Conservation (phyloP, 1,140 invertebrate species). For the Drepana arcuata region DNA sequence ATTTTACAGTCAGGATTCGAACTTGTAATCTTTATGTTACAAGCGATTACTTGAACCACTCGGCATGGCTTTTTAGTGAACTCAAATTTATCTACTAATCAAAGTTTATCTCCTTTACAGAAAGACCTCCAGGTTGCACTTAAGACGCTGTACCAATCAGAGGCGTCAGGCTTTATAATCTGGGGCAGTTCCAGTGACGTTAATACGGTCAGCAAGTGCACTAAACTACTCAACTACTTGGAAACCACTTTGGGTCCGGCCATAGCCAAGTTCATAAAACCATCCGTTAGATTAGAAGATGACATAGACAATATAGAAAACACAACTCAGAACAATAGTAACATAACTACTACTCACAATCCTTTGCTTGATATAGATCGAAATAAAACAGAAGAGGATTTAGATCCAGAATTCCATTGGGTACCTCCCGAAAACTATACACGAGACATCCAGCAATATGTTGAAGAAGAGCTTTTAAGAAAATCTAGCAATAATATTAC, state of each 20-base stretch:
- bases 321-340: background rate
- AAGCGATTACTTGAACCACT: too few species aligned
- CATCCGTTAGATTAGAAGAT: conserved; percentile 12
- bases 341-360: background rate
- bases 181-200: conserved; percentile 84
- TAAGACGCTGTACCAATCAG: conserved; percentile 66
- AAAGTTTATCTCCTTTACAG: too few species aligned
- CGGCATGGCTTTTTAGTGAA: too few species aligned
- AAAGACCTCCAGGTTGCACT: conserved; percentile 73
- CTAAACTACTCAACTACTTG: conserved; percentile 74
- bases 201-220: conserved; percentile 76
- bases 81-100: too few species aligned
- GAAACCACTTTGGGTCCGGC: conserved; percentile 75
- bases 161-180: conserved; percentile 76
- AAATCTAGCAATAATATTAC: conserved; percentile 17
- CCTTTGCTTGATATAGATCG: background rate
- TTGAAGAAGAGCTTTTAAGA: conserved; percentile 32
- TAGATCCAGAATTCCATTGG: conserved; percentile 34
- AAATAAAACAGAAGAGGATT: conserved; percentile 4
- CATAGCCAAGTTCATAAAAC: conserved; percentile 46
- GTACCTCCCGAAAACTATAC: conserved; percentile 31
- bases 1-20: too few species aligned
- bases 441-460: conserved; percentile 27
- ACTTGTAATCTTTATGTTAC: too few species aligned
- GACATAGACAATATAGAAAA: conserved; percentile 2